phyloP scores from a whole-genome alignment of 2,797 vertebrate species.

The Tragelaphus eurycerus region DNA sequence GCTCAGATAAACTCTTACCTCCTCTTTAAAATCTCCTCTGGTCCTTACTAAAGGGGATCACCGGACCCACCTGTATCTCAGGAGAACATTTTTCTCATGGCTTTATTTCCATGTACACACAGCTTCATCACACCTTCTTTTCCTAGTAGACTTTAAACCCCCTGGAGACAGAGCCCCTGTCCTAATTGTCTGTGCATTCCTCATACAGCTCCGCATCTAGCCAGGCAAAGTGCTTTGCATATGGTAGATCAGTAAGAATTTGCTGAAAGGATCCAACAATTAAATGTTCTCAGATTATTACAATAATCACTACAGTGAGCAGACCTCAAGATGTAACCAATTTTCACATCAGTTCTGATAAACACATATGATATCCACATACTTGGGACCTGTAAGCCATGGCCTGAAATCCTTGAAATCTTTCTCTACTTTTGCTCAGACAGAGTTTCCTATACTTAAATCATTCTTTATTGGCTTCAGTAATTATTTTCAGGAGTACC shows the following conservation, averaged over 20 bases:
- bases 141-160: neutral
- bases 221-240: neutral
- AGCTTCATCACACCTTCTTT: too few relatives aligned
- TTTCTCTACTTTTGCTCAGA: neutral
- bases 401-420: too few relatives aligned
- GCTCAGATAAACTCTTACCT: neutral
- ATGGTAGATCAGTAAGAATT: too few relatives aligned
- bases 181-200: neutral
- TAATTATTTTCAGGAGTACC: neutral
- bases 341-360: neutral
- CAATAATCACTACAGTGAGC: neutral
- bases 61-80: rapidly evolving
- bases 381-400: neutral
- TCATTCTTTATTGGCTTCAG: neutral
- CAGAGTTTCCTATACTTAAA: neutral
- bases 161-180: neutral
- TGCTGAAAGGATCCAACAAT: neutral
- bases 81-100: neutral
- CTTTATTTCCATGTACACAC: neutral
- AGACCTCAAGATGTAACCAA: neutral
- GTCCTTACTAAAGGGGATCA: neutral
- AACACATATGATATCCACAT: too few relatives aligned
- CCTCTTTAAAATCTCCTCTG: neutral
- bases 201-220: neutral
- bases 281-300: neutral